Base-by-base conservation (phyloP, 2,113 vertebrate species). In the Phyllopteryx taeniolatus region DNA sequence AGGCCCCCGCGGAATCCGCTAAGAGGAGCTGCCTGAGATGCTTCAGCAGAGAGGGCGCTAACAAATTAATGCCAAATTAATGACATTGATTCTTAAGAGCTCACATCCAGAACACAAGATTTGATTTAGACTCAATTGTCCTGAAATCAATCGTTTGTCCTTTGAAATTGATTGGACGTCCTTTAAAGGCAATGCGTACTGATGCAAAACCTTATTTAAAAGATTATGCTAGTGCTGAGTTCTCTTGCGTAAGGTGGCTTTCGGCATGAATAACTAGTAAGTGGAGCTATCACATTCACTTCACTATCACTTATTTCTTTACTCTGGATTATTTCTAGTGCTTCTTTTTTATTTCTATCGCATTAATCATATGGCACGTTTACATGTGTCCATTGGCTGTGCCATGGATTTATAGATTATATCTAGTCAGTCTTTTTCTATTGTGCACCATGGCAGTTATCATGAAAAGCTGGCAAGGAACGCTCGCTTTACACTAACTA, bases 41-140 rank as follows among this genome's bases (percentile, higher is more conserved):
- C 74, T 79, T 83, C 44, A 74, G 54, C 59, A 61, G 56, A 67
- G 64, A 63, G 49, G 43, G 39, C 19, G 27, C 60, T 49, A 53
- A 81, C 72, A 81, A 87, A 86, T 85, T 82, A 81, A 87, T 56
- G 79, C 74, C 51, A 70, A 61, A 73, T 76, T 7, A 65, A 74
- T 75, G 86, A 80, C 81, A 4, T 53, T n/a, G 63, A 74, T 87
- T 80, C 75, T 53, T 35, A 75, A 66, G 73, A 77, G 74, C 70
- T 35, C 6, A 13, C 31, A 35, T 61, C 59, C 59, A 9, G 31
- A 61, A 61, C 59, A 61, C 31, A 19, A 61, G 59, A 61, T 61
- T 61, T 61, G 31, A 61, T 61, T 61, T 31, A 1, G 31, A 61
- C 31, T 61, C 59, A 61, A 61, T 61, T 61, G 14, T 17, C 59